Percentiles rank a stretch among this genome's conserved stretches.
Evolutionary conservation across 2,797 vertebrate species (phyloP).

Genomic region (Eulemur coronatus): DNA sequence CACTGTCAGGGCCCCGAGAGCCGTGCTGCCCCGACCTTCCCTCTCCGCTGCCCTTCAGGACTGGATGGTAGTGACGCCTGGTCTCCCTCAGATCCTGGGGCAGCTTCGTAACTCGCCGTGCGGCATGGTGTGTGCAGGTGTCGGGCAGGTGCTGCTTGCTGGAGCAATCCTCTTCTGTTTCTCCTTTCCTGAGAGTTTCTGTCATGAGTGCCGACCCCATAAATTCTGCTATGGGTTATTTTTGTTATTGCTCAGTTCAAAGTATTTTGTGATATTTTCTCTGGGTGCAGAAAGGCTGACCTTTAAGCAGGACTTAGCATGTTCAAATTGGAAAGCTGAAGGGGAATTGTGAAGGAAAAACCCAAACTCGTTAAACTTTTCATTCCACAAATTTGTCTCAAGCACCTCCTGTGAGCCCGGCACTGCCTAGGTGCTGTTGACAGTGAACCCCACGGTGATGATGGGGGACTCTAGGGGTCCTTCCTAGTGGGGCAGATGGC

Average conservation of each 20-base stretch:
- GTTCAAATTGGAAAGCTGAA: not conserved
- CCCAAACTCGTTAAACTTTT: not conserved
- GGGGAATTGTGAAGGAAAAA: not conserved
- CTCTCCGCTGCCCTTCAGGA: not conserved
- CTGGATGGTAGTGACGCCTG: not conserved
- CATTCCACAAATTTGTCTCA: too few relatives aligned
- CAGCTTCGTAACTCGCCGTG: fast-evolving
- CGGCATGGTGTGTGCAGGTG: fast-evolving
- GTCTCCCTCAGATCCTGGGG: too few relatives aligned
- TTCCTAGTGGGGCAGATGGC: not conserved
- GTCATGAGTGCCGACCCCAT: not conserved
- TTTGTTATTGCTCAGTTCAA: not conserved
- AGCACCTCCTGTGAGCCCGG: fast-evolving
- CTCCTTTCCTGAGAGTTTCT: not conserved
- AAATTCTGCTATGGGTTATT: not conserved
- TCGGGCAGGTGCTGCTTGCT: not conserved
- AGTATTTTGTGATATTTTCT: not conserved
- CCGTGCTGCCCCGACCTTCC: not conserved
- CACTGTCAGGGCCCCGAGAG: too few relatives aligned
- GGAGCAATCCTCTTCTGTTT: not conserved
- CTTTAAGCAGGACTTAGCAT: not conserved
- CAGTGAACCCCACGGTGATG: not conserved
- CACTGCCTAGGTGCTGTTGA: not conserved
- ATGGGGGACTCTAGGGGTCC: not conserved
- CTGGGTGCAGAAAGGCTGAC: not conserved